Evolutionary conservation across 2,113 vertebrate genomes (phyloP).

Genomic region (Pao palembangensis): DNA sequence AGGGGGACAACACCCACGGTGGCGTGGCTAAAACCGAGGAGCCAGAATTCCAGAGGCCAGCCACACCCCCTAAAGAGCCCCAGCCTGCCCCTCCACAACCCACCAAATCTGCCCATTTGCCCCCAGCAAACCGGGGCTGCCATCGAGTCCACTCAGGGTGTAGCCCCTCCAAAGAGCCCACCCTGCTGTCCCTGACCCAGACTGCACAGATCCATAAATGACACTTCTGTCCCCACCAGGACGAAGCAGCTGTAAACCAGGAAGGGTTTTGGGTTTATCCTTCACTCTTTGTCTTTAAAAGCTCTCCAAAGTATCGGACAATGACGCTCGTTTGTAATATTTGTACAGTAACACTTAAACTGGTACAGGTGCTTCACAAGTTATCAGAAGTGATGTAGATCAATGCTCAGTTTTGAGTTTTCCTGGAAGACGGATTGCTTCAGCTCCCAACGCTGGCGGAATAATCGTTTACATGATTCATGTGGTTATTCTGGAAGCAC

Average conservation of each 20-base stretch:
- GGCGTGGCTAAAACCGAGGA: slow-evolving; percentile 55
- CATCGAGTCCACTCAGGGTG: slow-evolving; percentile 32
- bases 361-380: background rate
- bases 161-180: slow-evolving; percentile 26
- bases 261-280: slow-evolving; percentile 41
- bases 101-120: slow-evolving; percentile 49
- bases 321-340: background rate
- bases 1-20: slow-evolving; percentile 69
- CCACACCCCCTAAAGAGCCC: slow-evolving; percentile 58
- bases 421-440: background rate
- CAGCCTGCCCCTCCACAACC: slow-evolving; percentile 53
- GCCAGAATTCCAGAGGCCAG: slow-evolving; percentile 72
- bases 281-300: background rate
- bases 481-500: slow-evolving; percentile 5
- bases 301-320: background rate
- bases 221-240: slow-evolving; percentile 2
- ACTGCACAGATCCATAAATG: slow-evolving; percentile 30
- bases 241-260: slow-evolving; percentile 33
- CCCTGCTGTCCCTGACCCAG: slow-evolving; percentile 31
- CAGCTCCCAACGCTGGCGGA: background rate
- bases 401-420: background rate
- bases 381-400: no score
- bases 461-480: background rate
- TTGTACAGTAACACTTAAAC: slow-evolving; percentile 12
- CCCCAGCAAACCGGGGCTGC: slow-evolving; percentile 16